phyloP scores from a whole-genome alignment of 2,113 vertebrate genomes.

The Indri indri region DNA sequence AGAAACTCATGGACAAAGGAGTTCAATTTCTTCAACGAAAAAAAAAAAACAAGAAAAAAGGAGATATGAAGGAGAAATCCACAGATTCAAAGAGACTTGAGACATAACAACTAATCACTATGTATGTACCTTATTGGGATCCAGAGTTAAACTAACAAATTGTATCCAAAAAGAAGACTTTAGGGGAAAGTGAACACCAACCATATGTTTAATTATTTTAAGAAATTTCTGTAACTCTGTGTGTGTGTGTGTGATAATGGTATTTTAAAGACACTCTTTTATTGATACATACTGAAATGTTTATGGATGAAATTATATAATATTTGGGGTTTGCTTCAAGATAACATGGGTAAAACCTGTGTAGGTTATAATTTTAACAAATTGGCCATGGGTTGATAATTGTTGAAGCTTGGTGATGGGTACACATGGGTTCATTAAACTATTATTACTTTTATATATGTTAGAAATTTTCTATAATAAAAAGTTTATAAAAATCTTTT shows the following conservation, averaged over 20 bases:
- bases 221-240: not conserved
- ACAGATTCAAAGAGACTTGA: not conserved
- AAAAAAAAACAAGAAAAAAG: not conserved
- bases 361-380: not conserved
- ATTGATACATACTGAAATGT: constrained; percentile 41
- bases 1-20: constrained; percentile 17
- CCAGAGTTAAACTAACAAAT: constrained; percentile 27
- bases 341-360: not conserved
- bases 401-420: not conserved
- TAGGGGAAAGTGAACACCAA: not conserved
- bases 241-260: not conserved
- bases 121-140: not conserved
- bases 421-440: not conserved
- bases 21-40: constrained; percentile 12
- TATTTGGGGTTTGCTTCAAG: constrained; percentile 13
- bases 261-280: constrained; percentile 13
- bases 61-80: not conserved
- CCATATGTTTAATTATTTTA: constrained; percentile 5
- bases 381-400: not conserved
- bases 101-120: not conserved
- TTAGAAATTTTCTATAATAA: constrained; percentile 37
- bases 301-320: not conserved
- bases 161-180: not conserved
- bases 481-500: constrained; percentile 24
- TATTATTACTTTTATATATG: not conserved